Base-by-base conservation (phyloP, 2,797 vertebrate genomes). In the Lepidocolaptes lacrymiger region DNA sequence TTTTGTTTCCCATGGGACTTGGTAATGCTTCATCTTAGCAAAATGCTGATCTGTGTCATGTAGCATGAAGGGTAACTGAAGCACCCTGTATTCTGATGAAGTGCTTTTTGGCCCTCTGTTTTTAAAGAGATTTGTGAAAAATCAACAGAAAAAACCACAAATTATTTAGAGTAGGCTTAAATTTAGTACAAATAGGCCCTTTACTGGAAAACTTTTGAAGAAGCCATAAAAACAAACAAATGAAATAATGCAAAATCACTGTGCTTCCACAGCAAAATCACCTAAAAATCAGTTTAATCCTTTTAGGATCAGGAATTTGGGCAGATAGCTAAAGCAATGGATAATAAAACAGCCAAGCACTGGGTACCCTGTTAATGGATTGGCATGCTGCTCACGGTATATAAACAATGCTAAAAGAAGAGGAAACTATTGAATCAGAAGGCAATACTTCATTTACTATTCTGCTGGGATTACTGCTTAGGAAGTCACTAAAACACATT, bases 401-500 rank as follows among this genome's bases (percentile, higher is more conserved):
- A 79, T 37, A 96, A 90, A 90, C 51, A 61, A 59, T 13, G 17
- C 41, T 79, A 85, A 94, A 73, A 93, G 36, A 93, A 93, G 10
- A 93, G 66, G 77, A 92, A 95, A 91, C 64, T 75, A 73, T 77
- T 91, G 85, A 85, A 91, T 78, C 43, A 88, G 64, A 87, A 91
- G 69, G 56, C 48, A 88, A 51, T 44, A 72, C 26, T 86, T 86
- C n/a, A 80, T 77, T 92, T 91, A 77, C 26, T 88, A 5, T 88
- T 94, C 78, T 92, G 55, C 81, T 51, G 48, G 61, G 64, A 88
- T 79, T 84, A 54, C 44, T 80, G 54, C 75, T 76, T 64, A 90
- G 90, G 89, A 96, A 96, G 77, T 79, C 88, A 74, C 79, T 73
- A 77, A 82, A 36, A 37, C 43, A 82, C 24, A 46, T 59, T 77